A percentile compares a stretch with the other conserved stretches of the same genome.
phyloP scores from a whole-genome alignment of 2,113 vertebrate species.

The Coptodon rendalli region DNA sequence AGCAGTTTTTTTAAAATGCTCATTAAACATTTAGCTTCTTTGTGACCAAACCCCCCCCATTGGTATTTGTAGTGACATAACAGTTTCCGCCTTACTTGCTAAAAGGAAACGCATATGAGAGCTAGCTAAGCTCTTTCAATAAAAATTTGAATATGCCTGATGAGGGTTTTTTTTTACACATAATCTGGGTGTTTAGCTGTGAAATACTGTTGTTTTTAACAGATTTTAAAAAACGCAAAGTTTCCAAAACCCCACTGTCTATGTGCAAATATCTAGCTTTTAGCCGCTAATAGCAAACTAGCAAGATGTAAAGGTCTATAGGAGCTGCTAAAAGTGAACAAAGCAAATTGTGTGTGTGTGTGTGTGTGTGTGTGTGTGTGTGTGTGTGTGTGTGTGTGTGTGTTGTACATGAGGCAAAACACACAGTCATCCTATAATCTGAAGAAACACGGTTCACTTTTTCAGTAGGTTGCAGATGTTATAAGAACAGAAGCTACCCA shows the following conservation, averaged over 20 bases:
- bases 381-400: background rate
- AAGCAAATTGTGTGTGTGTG: background rate
- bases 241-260: background rate
- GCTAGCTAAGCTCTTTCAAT: background rate
- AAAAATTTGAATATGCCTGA: background rate
- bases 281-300: background rate
- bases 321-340: background rate
- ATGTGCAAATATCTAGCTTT: background rate
- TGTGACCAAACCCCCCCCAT: no score
- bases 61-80: background rate
- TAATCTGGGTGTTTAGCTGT: rapidly evolving
- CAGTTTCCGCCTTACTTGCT: background rate
- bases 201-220: background rate
- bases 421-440: background rate
- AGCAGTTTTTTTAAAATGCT: rapidly evolving
- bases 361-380: background rate
- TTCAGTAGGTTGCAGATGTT: background rate
- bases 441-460: background rate
- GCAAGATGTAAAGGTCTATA: background rate
- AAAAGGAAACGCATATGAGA: background rate
- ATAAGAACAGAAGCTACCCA: background rate
- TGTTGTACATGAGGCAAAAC: background rate
- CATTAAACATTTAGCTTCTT: background rate
- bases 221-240: background rate
- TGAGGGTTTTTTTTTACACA: background rate